Evolutionary conservation across 2,113 vertebrate genomes (phyloP).

Genomic region (Redunca redunca): DNA sequence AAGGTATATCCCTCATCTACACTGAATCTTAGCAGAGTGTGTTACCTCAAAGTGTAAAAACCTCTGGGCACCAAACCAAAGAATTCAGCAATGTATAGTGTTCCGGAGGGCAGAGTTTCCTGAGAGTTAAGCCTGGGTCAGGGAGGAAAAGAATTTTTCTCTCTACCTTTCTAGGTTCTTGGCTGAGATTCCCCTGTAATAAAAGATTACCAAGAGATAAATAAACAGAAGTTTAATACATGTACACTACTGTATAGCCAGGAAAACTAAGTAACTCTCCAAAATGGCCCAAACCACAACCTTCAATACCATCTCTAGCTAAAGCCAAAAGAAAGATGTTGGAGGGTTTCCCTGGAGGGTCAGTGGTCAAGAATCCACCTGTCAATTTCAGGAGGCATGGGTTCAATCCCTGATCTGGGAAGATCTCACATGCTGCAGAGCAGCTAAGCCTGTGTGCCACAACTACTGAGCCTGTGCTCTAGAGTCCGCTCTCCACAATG

Average conservation of each 20-base stretch:
- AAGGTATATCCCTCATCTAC: neutral
- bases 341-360: neutral
- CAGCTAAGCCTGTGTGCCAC: neutral
- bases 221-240: neutral
- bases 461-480: neutral
- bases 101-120: neutral
- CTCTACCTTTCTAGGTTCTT: neutral
- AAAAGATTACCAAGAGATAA: neutral
- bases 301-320: neutral
- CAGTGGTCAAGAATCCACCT: neutral
- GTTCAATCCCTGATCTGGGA: neutral
- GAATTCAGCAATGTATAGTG: neutral
- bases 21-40: neutral
- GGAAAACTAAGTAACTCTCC: neutral
- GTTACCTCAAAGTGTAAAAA: neutral
- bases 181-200: neutral
- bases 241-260: neutral
- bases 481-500: neutral
- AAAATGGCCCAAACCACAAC: neutral
- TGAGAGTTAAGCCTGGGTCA: neutral
- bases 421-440: neutral
- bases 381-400: neutral
- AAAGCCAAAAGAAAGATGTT: neutral
- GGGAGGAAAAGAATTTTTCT: neutral
- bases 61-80: neutral